Evolutionary conservation across 2,797 vertebrate genomes (phyloP), one percentile per base, ranked within the genome.

Genomic region (Leptodactylus fallax): DNA sequence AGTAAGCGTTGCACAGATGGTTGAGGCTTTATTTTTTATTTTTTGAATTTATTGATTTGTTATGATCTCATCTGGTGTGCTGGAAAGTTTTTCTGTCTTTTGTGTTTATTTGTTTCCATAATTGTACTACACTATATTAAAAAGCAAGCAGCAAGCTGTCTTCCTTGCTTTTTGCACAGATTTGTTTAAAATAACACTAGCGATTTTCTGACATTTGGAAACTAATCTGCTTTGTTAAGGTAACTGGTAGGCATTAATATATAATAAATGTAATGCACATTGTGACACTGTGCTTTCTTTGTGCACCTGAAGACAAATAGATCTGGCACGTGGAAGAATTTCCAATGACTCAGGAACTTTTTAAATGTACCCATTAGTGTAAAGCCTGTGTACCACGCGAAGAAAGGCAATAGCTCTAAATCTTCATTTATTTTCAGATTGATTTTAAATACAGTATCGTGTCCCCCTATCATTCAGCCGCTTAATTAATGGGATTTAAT

Each of bases 401-500:
- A 72, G 55, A 19, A 23, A 72, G 60, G 45, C 55, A 60, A 58
- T 60, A 45, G 36, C 63, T 86, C 36, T 87, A 80, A 80, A 74
- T 87, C 65, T 58, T 87, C 56, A 85, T 85, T 85, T 76, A 74
- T 76, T 72, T 85, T 61, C 9, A 47, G 55, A 77, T 76, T 76
- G 71, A 76, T 85, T 85, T 63, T 85, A 85, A 85, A 77, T 85
- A 85, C 83, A 27, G 55, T 61, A 76, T 77, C 56, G 47, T 85
- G 83, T 76, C 23, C 36, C 16, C 19, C 58, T 58, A 79, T 86
- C 61, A 86, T 86, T 85, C 76, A 65, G 11, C n/a, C 5, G 14
- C 49, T 56, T 86, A 85, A 85, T 85, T 65, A 79, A 86, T 58
- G 60, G 16, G 55, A 90, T 91, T 90, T 63, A 86, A 91, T 87